Percentiles rank a stretch among this genome's conserved stretches.
Evolutionary conservation across 2,888 invertebrate species (phyloP).

Genomic region (Galeopsomyia nigrocyanea): DNA sequence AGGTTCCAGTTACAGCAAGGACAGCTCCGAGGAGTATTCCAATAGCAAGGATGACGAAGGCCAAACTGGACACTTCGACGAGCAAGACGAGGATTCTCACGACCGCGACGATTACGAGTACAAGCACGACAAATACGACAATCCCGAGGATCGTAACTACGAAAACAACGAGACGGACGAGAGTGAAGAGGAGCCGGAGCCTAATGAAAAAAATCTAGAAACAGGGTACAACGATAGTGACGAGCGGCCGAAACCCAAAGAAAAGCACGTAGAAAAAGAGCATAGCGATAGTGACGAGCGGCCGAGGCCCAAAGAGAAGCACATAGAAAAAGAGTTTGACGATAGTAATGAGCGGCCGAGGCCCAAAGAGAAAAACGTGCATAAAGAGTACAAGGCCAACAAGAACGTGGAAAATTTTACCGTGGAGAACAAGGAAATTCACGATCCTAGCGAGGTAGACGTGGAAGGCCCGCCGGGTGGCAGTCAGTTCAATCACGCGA

Average conservation of each 20-base stretch:
- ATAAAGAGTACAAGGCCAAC: conserved; percentile 53
- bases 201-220: too few relatives aligned
- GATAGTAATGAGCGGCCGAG: not conserved
- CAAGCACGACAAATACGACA: conserved; percentile 19
- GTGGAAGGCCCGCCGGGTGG: conserved; percentile 31
- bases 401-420: conserved; percentile 53
- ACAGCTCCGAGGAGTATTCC: conserved; percentile 20
- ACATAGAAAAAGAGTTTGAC: conserved; percentile 30
- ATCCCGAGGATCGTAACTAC: conserved; percentile 8
- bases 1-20: conserved; percentile 9
- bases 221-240: not conserved
- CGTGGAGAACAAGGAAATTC: conserved; percentile 55
- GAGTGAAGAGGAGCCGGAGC: not conserved
- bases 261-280: too few relatives aligned
- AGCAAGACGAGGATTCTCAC: conserved; percentile 17
- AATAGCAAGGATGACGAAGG: conserved; percentile 9
- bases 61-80: conserved; percentile 18
- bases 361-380: conserved; percentile 20
- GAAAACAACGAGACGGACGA: conserved; percentile 6
- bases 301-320: conserved; percentile 18
- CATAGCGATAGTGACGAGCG: not conserved
- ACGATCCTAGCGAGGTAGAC: conserved; percentile 52
- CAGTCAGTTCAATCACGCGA: conserved; percentile 40
- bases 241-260: not conserved
- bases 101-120: conserved; percentile 34